These are phyloP conservation scores for Myripristis murdjan DNA, from an alignment of 2,797 vertebrate species.

Conservation along the genomic window DNA sequence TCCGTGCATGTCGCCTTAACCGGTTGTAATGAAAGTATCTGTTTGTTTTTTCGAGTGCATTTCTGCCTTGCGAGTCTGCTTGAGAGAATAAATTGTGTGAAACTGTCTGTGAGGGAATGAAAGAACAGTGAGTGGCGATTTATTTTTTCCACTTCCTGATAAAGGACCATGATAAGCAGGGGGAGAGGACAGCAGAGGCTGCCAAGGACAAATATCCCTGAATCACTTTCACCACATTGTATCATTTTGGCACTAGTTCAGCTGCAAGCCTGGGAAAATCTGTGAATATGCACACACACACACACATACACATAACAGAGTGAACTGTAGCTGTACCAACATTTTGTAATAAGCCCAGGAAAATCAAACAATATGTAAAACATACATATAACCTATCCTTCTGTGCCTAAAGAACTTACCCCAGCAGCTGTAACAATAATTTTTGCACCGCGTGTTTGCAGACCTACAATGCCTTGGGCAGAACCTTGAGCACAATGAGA, in stretches of 20 bases:
- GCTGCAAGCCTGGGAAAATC: slow-evolving; percentile 6
- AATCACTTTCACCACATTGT: slow-evolving; percentile 17
- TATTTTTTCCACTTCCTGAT: slow-evolving; percentile 22
- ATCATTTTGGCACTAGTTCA: slow-evolving; percentile 8
- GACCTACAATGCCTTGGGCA: no score
- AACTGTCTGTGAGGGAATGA: neutral
- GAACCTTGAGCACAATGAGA: no score
- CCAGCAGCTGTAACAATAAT: no score
- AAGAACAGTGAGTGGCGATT: neutral
- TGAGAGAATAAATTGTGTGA: neutral
- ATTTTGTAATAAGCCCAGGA: slow-evolving; percentile 27
- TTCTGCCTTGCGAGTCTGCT: neutral
- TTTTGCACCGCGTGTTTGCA: no score
- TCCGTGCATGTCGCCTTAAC: no score
- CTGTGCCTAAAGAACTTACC: no score
- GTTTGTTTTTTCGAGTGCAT: neutral
- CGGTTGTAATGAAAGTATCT: neutral
- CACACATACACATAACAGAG: slow-evolving; percentile 1
- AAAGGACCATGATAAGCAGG: slow-evolving; percentile 5
- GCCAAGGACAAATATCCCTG: slow-evolving; percentile 19
- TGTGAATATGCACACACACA: neutral
- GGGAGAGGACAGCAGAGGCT: slow-evolving; percentile 9
- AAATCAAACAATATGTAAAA: slow-evolving; percentile 24
- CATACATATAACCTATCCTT: no score
- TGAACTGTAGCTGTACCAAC: slow-evolving; percentile 6